Conservation (phyloP, 1,140 invertebrate species). For the Aleiodes sp. region DNA sequence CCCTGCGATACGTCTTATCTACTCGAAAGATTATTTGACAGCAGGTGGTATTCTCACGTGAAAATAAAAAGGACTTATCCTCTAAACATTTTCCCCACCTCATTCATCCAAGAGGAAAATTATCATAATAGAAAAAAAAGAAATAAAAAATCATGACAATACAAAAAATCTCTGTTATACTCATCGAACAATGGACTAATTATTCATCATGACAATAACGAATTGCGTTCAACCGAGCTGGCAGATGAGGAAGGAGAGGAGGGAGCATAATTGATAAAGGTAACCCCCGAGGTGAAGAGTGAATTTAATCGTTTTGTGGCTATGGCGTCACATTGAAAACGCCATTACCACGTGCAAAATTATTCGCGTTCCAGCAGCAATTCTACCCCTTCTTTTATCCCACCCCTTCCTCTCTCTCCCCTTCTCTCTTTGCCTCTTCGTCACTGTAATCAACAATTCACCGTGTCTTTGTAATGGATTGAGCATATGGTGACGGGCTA, state of each 20-base stretch:
- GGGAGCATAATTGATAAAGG: conserved; percentile 29
- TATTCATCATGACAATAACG: conserved; percentile 26
- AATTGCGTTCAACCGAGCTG: conserved; percentile 20
- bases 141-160: not conserved
- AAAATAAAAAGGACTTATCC: not conserved
- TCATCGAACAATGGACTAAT: conserved; percentile 24
- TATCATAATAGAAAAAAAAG: conserved; percentile 3
- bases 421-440: not conserved
- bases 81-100: not conserved
- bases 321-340: conserved; percentile 12
- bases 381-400: not conserved
- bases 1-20: not conserved
- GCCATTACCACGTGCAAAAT: conserved; percentile 5
- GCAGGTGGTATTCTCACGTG: not conserved
- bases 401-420: not conserved
- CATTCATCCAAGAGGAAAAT: not conserved
- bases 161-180: not conserved
- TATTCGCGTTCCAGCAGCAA: not conserved
- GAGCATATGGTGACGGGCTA: conserved; percentile 28
- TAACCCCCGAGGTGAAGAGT: conserved; percentile 4
- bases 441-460: conserved; percentile 8
- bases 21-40: not conserved
- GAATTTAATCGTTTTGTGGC: not conserved
- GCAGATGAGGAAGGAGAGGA: too few species aligned
- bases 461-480: conserved; percentile 27